Base-by-base conservation (phyloP, 2,888 invertebrate species). In the Apamea epomidion region DNA sequence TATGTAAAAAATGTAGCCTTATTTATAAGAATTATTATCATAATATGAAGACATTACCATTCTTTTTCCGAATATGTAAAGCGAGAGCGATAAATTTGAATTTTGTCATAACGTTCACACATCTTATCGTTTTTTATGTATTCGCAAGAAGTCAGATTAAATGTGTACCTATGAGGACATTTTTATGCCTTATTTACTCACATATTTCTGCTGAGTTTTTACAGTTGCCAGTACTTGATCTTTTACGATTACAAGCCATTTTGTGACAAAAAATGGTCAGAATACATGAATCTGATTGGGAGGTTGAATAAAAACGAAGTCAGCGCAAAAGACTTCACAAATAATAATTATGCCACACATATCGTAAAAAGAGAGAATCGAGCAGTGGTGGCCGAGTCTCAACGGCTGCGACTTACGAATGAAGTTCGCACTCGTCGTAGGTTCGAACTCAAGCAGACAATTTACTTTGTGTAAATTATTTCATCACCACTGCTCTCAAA, bases 1-100 rank as follows among this genome's bases (percentile, higher is more conserved):
- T 82, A 83, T 82, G 82, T 82, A 80, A 87, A 87, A 85, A 83
- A 86, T 74, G 86, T 82, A 84, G 76, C 81, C 86, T 88, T 89
- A 89, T 88, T 89, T 89, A 90, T 89, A 89, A 90, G 88, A 87
- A 85, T 86, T 90, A 89, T 89, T 90, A 90, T 81, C 90, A 89
- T 89, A 89, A 90, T 90, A 89, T 85, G 78, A 86, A 84, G 82
- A 82, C 84, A 87, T 89, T 87, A 89, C 88, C 90, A 90, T 89
- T 89, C 79, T 90, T 89, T 88, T 85, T 76, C 85, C 78, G 86
- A 89, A 89, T 89, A 88, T 89, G 88, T 90, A 85, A 90, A 85
- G 86, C 71, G 83, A 85, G 84, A 73, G 74, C 86, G 82, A 89
- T 89, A 89, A 90, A 89, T 89, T 89, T 90, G 89, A 90, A 90